phyloP scores from a whole-genome alignment of 1,140 invertebrate genomes.

The Protaetia brevitarsis region DNA sequence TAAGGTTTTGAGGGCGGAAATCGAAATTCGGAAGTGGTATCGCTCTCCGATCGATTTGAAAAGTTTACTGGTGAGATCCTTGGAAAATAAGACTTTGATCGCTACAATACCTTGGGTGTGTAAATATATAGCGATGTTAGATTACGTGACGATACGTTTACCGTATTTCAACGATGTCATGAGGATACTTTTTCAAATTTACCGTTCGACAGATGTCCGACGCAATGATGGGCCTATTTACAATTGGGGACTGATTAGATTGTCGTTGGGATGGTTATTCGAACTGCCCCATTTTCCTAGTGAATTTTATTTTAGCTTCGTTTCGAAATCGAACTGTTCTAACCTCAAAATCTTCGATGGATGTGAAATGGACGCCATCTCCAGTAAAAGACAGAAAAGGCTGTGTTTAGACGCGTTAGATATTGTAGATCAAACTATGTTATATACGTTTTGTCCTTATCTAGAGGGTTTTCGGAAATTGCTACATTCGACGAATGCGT shows the following conservation, averaged over 20 bases:
- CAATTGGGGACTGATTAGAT: conserved; percentile 53
- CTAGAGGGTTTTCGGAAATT: conserved; percentile 55
- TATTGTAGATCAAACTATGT: conserved; percentile 57
- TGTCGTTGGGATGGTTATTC: conserved; percentile 72
- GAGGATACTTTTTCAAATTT: conserved; percentile 62
- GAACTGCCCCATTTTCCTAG: conserved; percentile 67
- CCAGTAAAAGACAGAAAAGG: neutral
- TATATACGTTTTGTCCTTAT: conserved; percentile 65
- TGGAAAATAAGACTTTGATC: conserved; percentile 51
- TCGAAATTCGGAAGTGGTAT: conserved; percentile 43
- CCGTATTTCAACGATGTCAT: conserved; percentile 64
- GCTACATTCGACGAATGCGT: conserved; percentile 44
- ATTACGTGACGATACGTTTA: conserved; percentile 64
- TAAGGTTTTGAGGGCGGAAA: conserved; percentile 43
- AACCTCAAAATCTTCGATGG: neutral
- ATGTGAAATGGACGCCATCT: neutral
- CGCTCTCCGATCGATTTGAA: conserved; percentile 55
- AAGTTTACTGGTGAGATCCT: conserved; percentile 49
- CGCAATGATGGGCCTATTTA: conserved; percentile 33
- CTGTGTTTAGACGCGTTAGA: conserved; percentile 47
- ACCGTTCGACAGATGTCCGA: conserved; percentile 45
- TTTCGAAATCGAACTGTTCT: conserved; percentile 36
- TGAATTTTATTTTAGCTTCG: conserved; percentile 53
- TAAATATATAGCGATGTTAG: conserved; percentile 79
- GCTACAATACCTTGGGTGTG: conserved; percentile 81